Percentiles rank a stretch among this genome's conserved stretches.
Evolutionary conservation across 2,113 vertebrate genomes (phyloP).

Genomic region (Burhinus oedicnemus): DNA sequence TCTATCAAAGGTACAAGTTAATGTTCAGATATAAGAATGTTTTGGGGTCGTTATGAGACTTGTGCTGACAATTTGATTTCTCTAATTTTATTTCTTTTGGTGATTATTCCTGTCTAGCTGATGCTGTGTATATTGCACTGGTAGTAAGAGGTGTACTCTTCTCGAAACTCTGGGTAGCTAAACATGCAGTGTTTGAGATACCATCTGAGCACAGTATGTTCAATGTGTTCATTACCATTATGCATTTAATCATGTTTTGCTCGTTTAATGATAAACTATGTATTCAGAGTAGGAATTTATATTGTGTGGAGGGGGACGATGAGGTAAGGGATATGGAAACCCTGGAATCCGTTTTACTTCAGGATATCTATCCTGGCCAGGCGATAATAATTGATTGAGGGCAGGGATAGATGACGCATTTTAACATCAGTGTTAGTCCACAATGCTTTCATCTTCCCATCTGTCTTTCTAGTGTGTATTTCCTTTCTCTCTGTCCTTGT

Average conservation of each 20-base stretch:
- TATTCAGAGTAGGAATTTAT: neutral
- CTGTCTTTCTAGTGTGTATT: conserved; percentile 8
- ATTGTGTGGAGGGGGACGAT: neutral
- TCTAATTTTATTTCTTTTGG: neutral
- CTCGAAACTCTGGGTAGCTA: neutral
- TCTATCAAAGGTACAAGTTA: conserved; percentile 8
- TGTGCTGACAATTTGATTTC: neutral
- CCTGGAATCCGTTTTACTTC: neutral
- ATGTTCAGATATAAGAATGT: neutral
- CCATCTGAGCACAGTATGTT: neutral
- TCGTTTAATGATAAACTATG: neutral
- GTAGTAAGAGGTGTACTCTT: neutral
- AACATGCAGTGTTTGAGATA: neutral
- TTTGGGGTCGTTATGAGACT: neutral
- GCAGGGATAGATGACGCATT: conserved; percentile 1
- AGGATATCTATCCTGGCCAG: neutral
- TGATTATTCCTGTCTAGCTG: neutral
- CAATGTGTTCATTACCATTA: neutral
- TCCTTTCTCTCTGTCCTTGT: neutral
- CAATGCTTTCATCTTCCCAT: conserved; percentile 46
- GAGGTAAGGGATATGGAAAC: neutral
- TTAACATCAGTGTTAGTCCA: conserved; percentile 5
- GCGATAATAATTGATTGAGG: neutral
- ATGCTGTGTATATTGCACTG: neutral
- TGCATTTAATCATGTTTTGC: neutral